Conservation (phyloP, 1,140 invertebrate species). For the Drosophila repleta region DNA sequence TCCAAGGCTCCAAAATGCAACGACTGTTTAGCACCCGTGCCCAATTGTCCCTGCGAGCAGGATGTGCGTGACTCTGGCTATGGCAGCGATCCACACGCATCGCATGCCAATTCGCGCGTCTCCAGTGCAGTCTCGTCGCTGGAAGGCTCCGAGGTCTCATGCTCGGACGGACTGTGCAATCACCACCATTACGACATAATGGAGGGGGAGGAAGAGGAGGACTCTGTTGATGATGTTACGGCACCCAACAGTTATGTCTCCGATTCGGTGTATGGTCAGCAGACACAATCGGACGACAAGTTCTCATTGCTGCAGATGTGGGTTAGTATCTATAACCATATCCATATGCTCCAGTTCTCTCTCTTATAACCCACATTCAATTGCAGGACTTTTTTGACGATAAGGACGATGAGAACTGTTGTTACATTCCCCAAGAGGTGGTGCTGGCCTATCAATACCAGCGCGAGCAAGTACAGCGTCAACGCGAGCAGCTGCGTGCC, state of each 20-base stretch:
- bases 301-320: conserved; percentile 83
- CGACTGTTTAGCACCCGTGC: conserved; percentile 62
- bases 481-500: conserved; percentile 92
- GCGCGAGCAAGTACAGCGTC: conserved; percentile 90
- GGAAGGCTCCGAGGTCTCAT: conserved; percentile 91
- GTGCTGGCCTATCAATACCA: conserved; percentile 87
- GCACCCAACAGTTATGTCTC: conserved; percentile 54
- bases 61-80: conserved; percentile 91
- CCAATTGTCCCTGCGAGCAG: conserved; percentile 84
- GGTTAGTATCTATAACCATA: conserved; percentile 59
- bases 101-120: conserved; percentile 86
- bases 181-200: conserved; percentile 84
- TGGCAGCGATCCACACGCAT: conserved; percentile 87
- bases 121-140: conserved; percentile 91
- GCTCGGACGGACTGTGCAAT: conserved; percentile 92
- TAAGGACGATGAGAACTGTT: conserved; percentile 91
- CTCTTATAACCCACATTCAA: not conserved
- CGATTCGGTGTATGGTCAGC: conserved; percentile 46
- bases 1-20: conserved; percentile 56
- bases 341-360: no score
- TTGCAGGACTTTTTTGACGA: conserved; percentile 81
- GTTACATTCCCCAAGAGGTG: conserved; percentile 94
- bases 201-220: conserved; percentile 46
- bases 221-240: conserved; percentile 38
- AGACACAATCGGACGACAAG: conserved; percentile 54